A percentile compares a stretch with the other conserved stretches of the same genome.
Conservation (phyloP, 1,140 invertebrate genomes). For the Drosophila pachea region DNA sequence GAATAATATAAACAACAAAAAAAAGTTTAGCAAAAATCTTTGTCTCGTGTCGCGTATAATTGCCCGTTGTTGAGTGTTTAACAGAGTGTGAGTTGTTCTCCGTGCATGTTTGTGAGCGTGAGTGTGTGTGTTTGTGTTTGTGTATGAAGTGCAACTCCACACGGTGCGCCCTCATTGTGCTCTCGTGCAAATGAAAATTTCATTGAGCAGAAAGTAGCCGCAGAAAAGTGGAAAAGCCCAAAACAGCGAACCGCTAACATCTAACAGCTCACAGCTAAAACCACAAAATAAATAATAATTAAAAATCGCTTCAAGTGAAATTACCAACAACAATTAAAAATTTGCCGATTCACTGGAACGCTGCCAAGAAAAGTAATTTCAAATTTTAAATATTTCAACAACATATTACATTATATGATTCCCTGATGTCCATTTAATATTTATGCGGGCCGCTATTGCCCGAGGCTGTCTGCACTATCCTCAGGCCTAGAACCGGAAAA, state of each 20-base stretch:
- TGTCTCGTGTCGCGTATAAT: slow-evolving; percentile 39
- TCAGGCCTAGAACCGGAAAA: slow-evolving; percentile 64
- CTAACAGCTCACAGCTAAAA: slow-evolving; percentile 19
- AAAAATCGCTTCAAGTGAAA: slow-evolving; percentile 60
- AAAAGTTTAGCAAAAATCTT: slow-evolving; percentile 67
- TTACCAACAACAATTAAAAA: slow-evolving; percentile 20
- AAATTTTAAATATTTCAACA: slow-evolving; percentile 8
- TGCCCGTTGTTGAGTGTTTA: slow-evolving; percentile 18
- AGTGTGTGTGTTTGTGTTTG: slow-evolving; percentile 10
- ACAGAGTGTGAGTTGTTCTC: slow-evolving; percentile 31
- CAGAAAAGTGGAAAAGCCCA: slow-evolving; percentile 70
- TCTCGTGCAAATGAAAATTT: slow-evolving; percentile 77
- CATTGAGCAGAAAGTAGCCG: slow-evolving; percentile 72
- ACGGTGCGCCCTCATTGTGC: slow-evolving; percentile 72
- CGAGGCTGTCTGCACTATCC: slow-evolving; percentile 54
- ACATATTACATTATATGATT: background rate
- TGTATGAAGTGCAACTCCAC: slow-evolving; percentile 30
- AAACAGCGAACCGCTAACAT: slow-evolving; percentile 25
- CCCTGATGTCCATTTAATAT: slow-evolving; percentile 3
- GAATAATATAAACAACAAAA: slow-evolving; percentile 51
- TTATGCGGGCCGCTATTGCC: slow-evolving; percentile 4
- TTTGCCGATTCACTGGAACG: slow-evolving; percentile 38
- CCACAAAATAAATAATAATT: slow-evolving; percentile 53
- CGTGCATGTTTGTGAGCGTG: background rate
- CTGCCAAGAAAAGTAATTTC: slow-evolving; percentile 49